Base-by-base conservation (phyloP, 1,140 invertebrate genomes). In the Eueides isabella region DNA sequence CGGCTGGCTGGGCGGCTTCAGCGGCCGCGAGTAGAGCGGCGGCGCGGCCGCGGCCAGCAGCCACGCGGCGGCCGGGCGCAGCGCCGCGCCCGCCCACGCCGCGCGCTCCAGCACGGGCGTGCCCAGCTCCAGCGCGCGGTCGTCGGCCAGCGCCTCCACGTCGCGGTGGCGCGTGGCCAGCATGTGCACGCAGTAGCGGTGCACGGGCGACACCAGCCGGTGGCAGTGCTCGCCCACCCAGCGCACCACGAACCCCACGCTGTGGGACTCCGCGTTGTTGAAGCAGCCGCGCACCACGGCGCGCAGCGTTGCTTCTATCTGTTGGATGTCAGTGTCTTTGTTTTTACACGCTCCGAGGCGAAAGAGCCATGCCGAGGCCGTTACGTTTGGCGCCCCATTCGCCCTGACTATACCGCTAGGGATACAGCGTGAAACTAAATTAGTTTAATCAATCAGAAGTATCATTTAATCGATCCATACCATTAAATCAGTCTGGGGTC, bases 161-260 rank as follows among this genome's bases (percentile, higher is more conserved):
- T 95, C 95, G 55, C 96, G 94, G 92, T 96, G 97, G 1, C 95
- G 95, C 9, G 96, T 97, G 30, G 96, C 96, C 29, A 98, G 88
- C 67, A 96, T 95, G 85, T 97, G 97, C 11, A 97, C 95, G 70
- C 96, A 95, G 85, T 94, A 95, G 61, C 92, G 95, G 88, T 98
- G 97, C n/a, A 98, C 93, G 1, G 96, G 95, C 19, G 96, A 92
- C 12, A 97, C 94, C 19, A 97, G 91, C 61, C 96, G 93, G 26
- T 96, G 96, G 78, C 96, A 96, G 92, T 98, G 95, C 76, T 96
- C 94, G 76, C 95, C 94, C 16, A 98, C 93, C 97, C 97, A 98
- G 85, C 97, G 96, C 35, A 95, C 95, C 29, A 97, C 95, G 83
- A 95, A 98, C 76, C 95, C 95, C 0, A 95, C 91, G 30, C 96